Evolutionary conservation across 2,888 invertebrate genomes (phyloP), one percentile per base, ranked within the genome.

Genomic region (Drosophila gaucha): DNA sequence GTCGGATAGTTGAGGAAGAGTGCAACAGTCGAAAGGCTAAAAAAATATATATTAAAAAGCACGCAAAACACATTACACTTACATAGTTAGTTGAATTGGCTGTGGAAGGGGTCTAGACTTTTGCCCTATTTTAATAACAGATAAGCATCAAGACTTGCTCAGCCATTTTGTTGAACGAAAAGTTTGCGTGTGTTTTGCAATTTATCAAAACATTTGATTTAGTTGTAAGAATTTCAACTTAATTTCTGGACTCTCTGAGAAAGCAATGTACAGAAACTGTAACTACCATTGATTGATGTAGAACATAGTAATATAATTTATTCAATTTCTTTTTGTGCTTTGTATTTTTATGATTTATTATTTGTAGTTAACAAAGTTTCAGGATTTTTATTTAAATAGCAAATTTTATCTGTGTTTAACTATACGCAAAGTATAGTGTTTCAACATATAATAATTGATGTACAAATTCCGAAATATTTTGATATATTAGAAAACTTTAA

Each of bases 141-240:
- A 84, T 86, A 84, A 60, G 33, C 67, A 86, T 84, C 80, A 58
- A 67, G 71, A 67, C 63, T 52, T 43, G 62, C 77, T 63, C 77
- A 74, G 80, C 86, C 80, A 82, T 82, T 82, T 82, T 82, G 82
- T 82, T 66, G 75, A 57, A 47, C 78, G 70, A 70, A 67, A 50
- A 59, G 75, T 66, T 82, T 70, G 86, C 83, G 83, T 84, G 83
- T 77, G 64, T 47, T 74, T 63, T 63, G 86, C 47, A 77, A 86
- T 84, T 86, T 84, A 86, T 84, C 86, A 86, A 86, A 71, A 46
- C 69, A 72, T 84, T 86, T 83, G 78, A 84, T 82, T 83, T 83
- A 83, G 86, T 84, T 83, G 84, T 84, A 80, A 78, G 74, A 74
- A 77, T 64, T 68, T 70, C 62, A 86, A 78, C 82, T 74, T 72